Evolutionary conservation across 2,888 invertebrate genomes (phyloP), one percentile per base, ranked within the genome.

Genomic region (Philereme vetulata): DNA sequence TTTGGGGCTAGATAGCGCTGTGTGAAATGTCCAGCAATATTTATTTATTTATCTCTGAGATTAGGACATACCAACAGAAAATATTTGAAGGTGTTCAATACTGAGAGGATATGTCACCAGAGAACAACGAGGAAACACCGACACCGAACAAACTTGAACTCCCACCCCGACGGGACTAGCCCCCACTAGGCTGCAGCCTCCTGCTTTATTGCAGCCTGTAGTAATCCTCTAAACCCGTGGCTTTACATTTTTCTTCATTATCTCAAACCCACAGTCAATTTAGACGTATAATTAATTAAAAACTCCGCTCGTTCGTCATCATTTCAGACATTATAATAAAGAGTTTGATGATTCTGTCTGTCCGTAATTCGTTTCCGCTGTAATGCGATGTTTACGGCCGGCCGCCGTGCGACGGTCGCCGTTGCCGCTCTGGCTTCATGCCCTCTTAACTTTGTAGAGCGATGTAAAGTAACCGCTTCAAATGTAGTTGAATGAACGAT

Each of bases 271-370:
- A 34, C 57, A 57, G 62, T 67, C 65, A 67, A 61, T 67, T 60
- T 60, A 50, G 58, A 55, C 42, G 51, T 51, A 64, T 65, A 51
- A 67, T 67, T 65, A 63, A 67, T 67, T 65, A 63, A 67, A 58
- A 60, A 54, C 32, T 49, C 59, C 42, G 56, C 60, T 60, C 60
- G 52, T 60, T 57, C 36, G n/a, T 46, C 56, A 60, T 54, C 56
- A 62, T 54, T 51, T n/a, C 51, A 10, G 46, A 35, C 55, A 55
- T 62, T 49, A 56, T 45, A 45, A 54, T 58, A 58, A 62, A 55
- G 48, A 49, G 51, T 55, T 53, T 62, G 45, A 62, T 36, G 57
- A 53, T 9, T 42, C 52, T 54, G 62, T 57, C 51, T 58, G 58
- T 58, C 53, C 40, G 54, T 62, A 55, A 62, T 52, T 40, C 52